These are phyloP conservation scores for Drosophila truncata DNA, from an alignment of 1,140 invertebrate species.

Conservation along the genomic window DNA sequence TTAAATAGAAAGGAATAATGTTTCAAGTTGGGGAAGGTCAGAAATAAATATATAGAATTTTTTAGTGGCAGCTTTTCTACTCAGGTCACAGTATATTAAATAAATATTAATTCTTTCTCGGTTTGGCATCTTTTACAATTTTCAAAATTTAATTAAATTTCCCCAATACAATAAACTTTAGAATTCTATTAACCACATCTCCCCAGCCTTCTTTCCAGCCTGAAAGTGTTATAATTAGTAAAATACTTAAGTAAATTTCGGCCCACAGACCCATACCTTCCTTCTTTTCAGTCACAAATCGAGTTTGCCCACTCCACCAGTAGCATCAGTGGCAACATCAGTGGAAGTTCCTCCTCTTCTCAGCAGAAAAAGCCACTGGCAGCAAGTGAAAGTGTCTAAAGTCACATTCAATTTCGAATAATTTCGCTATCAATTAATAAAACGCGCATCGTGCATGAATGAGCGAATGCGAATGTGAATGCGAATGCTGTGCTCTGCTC, in stretches of 20 bases:
- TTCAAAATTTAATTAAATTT: background rate
- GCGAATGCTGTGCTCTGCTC: slow-evolving; percentile 33
- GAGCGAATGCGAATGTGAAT: slow-evolving; percentile 38
- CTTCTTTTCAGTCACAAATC: slow-evolving; percentile 11
- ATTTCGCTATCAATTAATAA: slow-evolving; percentile 81
- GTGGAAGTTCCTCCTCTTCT: slow-evolving; percentile 14
- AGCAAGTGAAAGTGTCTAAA: slow-evolving; percentile 74
- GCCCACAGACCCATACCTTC: background rate
- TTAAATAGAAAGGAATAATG: too few relatives aligned
- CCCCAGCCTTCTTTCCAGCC: background rate
- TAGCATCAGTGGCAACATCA: slow-evolving; percentile 5
- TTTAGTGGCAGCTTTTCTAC: background rate
- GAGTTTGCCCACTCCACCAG: slow-evolving; percentile 15
- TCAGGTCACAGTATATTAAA: background rate
- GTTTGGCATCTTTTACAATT: too few relatives aligned
- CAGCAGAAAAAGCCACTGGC: slow-evolving; percentile 24
- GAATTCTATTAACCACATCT: background rate
- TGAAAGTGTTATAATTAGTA: background rate
- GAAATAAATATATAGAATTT: background rate
- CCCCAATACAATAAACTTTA: background rate
- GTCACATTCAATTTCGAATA: slow-evolving; percentile 75
- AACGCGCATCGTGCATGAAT: slow-evolving; percentile 57
- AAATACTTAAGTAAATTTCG: background rate
- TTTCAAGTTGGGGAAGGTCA: background rate
- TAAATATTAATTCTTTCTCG: background rate